Conservation (phyloP, 2,888 invertebrate species). For the Nasonovia ribisnigri region DNA sequence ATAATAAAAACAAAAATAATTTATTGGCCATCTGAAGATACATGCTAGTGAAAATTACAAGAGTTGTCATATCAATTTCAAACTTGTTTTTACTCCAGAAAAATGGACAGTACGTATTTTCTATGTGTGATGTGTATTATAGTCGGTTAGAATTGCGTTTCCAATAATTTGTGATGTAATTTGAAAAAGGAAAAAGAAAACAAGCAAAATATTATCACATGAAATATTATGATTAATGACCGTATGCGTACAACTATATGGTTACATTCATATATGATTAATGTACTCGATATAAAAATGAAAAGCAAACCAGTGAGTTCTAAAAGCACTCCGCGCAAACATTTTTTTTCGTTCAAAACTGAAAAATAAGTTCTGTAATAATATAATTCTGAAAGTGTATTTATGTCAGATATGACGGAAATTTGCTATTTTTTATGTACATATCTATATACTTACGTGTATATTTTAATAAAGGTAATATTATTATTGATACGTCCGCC, state of each 20-base stretch:
- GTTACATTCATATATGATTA: slow-evolving; percentile 43
- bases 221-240: slow-evolving; percentile 44
- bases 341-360: neutral
- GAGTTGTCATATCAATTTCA: too few species aligned
- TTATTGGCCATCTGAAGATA: too few species aligned
- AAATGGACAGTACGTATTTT: neutral
- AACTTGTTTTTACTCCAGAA: neutral
- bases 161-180: neutral
- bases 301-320: slow-evolving; percentile 42
- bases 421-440: neutral
- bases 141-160: neutral
- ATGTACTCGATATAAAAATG: slow-evolving; percentile 42
- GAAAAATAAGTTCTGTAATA: slow-evolving; percentile 42
- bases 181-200: slow-evolving; percentile 25
- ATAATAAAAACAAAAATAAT: too few species aligned
- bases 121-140: neutral
- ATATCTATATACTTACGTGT: neutral
- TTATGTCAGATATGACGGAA: neutral
- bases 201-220: slow-evolving; percentile 35
- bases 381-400: slow-evolving; percentile 18
- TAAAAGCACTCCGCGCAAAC: neutral
- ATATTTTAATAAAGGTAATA: neutral
- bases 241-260: neutral
- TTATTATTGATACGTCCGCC: neutral
- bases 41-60: too few species aligned